These are phyloP conservation scores for Yponomeuta evonymella DNA, from an alignment of 2,888 invertebrate species.

Conservation along the genomic window DNA sequence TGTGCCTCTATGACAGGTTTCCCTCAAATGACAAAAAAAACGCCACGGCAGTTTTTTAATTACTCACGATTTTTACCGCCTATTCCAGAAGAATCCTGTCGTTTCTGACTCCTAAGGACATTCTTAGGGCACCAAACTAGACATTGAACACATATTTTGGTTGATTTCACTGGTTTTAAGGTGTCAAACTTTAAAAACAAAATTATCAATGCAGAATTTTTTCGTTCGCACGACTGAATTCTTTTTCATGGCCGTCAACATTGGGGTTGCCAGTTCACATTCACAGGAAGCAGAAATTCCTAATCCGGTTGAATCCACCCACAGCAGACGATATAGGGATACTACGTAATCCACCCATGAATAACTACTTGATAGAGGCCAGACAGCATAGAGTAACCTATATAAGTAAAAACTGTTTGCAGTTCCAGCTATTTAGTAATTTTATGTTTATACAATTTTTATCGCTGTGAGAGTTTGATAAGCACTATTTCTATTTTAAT, in stretches of 20 bases:
- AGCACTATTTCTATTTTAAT: too few species aligned
- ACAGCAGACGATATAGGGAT: too few species aligned
- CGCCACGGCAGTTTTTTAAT: slow-evolving; percentile 11
- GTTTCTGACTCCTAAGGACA: not conserved
- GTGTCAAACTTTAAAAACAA: slow-evolving; percentile 8
- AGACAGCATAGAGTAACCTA: too few species aligned
- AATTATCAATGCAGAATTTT: slow-evolving; percentile 39
- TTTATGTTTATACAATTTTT: too few species aligned
- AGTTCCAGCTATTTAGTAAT: too few species aligned
- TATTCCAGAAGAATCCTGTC: not conserved
- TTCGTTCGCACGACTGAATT: slow-evolving; percentile 45
- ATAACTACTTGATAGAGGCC: too few species aligned
- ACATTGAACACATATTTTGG: not conserved
- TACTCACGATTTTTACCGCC: slow-evolving; percentile 10
- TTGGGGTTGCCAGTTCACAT: slow-evolving; percentile 34
- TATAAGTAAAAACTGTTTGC: too few species aligned
- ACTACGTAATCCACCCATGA: too few species aligned
- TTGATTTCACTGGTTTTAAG: slow-evolving; percentile 7
- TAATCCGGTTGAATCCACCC: not conserved
- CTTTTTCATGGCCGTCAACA: slow-evolving; percentile 43
- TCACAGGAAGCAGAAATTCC: not conserved
- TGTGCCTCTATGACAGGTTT: slow-evolving; percentile 7
- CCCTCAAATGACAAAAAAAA: slow-evolving; percentile 13
- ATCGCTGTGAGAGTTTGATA: too few species aligned
- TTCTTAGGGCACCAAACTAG: not conserved